Evolutionary conservation across 2,888 invertebrate genomes (phyloP).

Genomic region (Aspidiotus destructor): DNA sequence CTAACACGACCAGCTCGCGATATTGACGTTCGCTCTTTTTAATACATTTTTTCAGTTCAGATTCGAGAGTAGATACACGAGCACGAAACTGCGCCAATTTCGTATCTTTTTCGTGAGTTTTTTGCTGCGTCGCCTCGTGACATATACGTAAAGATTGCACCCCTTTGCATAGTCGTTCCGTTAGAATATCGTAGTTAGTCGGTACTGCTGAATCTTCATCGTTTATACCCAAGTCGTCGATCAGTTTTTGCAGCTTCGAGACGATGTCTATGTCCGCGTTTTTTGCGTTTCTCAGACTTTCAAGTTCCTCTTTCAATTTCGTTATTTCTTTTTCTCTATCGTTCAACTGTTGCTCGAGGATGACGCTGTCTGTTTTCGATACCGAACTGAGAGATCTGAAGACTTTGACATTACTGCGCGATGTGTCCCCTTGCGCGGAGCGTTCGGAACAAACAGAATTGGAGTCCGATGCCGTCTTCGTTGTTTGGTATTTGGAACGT

Average conservation of each 20-base stretch:
- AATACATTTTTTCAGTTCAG: too few species aligned
- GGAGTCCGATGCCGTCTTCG: not conserved
- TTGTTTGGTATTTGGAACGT: not conserved
- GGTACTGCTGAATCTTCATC: not conserved
- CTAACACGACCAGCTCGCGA: too few species aligned
- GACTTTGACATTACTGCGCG: not conserved
- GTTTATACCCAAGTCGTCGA: constrained; percentile 3
- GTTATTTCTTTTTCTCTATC: constrained; percentile 21
- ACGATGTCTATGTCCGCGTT: not conserved
- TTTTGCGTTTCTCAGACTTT: constrained; percentile 4
- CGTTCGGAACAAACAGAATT: too few species aligned
- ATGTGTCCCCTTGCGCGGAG: not conserved
- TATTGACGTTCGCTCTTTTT: too few species aligned
- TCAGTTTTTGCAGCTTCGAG: not conserved
- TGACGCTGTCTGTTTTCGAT: not conserved
- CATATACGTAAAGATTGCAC: too few species aligned
- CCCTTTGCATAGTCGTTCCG: too few species aligned
- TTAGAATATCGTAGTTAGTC: too few species aligned
- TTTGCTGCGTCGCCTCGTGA: too few species aligned
- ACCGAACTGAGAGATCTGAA: constrained; percentile 11
- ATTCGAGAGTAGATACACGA: too few species aligned
- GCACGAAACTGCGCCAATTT: too few species aligned
- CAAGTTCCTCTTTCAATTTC: constrained; percentile 12
- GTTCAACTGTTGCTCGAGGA: constrained; percentile 8
- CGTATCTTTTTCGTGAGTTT: too few species aligned